Evolutionary conservation across 2,797 vertebrate species (phyloP).

Genomic region (Vireo griseus): DNA sequence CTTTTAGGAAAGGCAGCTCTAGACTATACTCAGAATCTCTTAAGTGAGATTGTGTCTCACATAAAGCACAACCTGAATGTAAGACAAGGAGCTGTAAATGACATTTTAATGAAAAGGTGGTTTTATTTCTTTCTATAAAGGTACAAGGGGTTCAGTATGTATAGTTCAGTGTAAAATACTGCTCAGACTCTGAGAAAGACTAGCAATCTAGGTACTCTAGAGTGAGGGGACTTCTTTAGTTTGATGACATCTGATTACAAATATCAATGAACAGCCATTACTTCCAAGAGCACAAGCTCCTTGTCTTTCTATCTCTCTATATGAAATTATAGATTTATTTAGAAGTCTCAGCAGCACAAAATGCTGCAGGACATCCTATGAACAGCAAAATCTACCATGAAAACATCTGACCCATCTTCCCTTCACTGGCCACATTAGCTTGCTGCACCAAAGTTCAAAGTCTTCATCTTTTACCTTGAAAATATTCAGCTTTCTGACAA

Average conservation of each 20-base stretch:
- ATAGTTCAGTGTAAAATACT: not conserved
- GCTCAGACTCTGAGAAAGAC: not conserved
- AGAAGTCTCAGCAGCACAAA: not conserved
- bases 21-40: not conserved
- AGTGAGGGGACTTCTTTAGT: not conserved
- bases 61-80: not conserved
- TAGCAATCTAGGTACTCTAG: not conserved
- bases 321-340: not conserved
- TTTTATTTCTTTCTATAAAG: not conserved
- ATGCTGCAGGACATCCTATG: not conserved
- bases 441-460: not conserved
- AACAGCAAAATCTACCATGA: not conserved
- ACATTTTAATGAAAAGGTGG: not conserved
- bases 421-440: not conserved
- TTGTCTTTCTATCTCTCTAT: not conserved
- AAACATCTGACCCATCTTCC: not conserved
- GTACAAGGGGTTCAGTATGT: not conserved
- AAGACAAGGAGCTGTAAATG: not conserved
- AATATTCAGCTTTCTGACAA: not conserved
- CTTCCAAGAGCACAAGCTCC: not conserved
- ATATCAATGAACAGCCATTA: not conserved
- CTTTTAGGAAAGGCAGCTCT: not conserved
- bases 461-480: not conserved
- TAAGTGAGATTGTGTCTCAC: not conserved
- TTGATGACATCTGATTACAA: not conserved